Evolutionary conservation across 2,113 vertebrate species (phyloP), one percentile per base, ranked within the genome.

Genomic region (Syrmaticus mikado): DNA sequence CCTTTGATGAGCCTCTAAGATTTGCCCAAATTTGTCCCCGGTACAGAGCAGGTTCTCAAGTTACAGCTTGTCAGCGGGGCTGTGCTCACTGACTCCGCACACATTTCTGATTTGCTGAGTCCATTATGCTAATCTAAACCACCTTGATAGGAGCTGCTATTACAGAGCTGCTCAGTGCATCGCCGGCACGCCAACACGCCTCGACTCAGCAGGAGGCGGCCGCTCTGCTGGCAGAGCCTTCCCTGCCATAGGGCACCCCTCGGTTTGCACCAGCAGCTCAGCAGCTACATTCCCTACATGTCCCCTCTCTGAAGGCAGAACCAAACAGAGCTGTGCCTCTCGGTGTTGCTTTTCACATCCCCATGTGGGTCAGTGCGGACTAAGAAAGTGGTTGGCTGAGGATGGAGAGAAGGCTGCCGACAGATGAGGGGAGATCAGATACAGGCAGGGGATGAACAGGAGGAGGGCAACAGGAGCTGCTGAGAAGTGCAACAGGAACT

Each of bases 111-210:
- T 82, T 68, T 70, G 78, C 81, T 5, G 15, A 87, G 75, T 53
- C n/a, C 50, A 93, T 74, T 85, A 91, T 70, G 90, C 65, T 85
- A 87, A 90, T 91, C 82, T 66, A 88, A 96, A 88, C 82, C 82
- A 90, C 80, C 74, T 94, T 91, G 64, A 60, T 34, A 73, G 60
- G 45, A 74, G 50, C 53, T 93, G 64, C 8, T 73, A 34, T 71
- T 74, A 55, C 84, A 77, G 72, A 53, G 34, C 22, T 79, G 62
- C 7, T 89, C 87, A 71, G 85, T 45, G 36, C n/a, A 41, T 75
- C 40, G 65, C 52, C 90, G 91, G 61, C 78, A 67, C 5, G 20
- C 75, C 85, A 73, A 28, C 76, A 83, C 74, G 30, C 72, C 62
- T 55, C 72, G 55, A 55, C 50, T 74, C 46, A 41, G 72, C 41